Conservation (phyloP, 2,113 vertebrate species). For the Chamaea fasciata region DNA sequence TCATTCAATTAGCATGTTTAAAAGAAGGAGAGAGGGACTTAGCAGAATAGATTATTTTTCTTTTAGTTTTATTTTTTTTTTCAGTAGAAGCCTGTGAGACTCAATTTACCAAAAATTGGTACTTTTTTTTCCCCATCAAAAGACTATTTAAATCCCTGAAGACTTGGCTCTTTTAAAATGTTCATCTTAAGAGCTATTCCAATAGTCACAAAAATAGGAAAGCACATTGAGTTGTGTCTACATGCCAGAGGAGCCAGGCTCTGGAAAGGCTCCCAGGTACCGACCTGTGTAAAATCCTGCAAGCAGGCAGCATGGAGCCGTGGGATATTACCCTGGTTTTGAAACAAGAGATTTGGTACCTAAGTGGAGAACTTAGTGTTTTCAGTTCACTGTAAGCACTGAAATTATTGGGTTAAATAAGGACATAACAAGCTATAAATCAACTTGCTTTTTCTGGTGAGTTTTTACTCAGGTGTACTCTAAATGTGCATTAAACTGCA, state of each 20-base stretch:
- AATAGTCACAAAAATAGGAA: constrained; percentile 35
- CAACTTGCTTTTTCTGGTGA: constrained; percentile 71
- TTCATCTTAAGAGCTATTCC: neutral
- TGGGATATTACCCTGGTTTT: neutral
- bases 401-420: constrained; percentile 80
- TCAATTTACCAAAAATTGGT: constrained; percentile 18
- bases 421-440: constrained; percentile 80
- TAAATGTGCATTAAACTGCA: constrained; percentile 82
- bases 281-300: neutral
- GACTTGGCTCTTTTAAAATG: neutral
- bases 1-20: constrained; percentile 29
- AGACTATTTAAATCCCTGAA: constrained; percentile 26
- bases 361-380: constrained; percentile 64
- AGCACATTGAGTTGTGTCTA: neutral
- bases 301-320: neutral
- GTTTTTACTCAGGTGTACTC: constrained; percentile 82
- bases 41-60: neutral
- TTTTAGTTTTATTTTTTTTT: neutral
- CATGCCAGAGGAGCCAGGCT: neutral
- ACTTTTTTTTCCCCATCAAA: neutral
- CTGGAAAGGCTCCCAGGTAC: neutral
- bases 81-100: constrained; percentile 11
- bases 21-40: neutral
- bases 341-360: constrained; percentile 66
- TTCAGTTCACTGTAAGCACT: constrained; percentile 55